These are phyloP conservation scores for Sebastes nivosus DNA, from an alignment of 2,797 vertebrate genomes.

Conservation along the genomic window DNA sequence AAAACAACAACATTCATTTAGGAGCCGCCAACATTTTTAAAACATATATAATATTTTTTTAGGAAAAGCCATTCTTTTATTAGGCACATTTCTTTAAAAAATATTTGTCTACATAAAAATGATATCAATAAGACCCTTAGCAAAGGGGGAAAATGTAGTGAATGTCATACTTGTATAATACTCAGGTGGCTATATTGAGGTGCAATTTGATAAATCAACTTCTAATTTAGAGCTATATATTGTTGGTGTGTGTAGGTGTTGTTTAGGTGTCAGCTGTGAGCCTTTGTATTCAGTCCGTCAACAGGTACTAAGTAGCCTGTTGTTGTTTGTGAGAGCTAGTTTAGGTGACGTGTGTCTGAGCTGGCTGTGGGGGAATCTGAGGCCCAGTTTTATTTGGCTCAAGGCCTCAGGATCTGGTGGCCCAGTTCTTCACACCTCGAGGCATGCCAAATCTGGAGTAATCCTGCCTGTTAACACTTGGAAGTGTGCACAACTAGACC, in stretches of 20 bases:
- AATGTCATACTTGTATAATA: background rate
- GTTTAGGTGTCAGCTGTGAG: background rate
- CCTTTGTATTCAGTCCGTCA: background rate
- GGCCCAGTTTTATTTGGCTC: constrained; percentile 37
- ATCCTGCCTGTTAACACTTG: constrained; percentile 42
- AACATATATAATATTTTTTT: too few relatives aligned
- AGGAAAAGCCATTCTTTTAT: too few relatives aligned
- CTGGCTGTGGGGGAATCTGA: constrained; percentile 23
- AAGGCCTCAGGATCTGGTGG: constrained; percentile 41
- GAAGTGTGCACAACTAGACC: constrained; percentile 10
- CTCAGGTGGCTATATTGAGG: too few relatives aligned
- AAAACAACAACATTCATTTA: too few relatives aligned
- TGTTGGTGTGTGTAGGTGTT: background rate
- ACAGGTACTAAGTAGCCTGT: background rate
- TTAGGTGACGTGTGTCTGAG: constrained; percentile 19
- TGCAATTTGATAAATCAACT: background rate
- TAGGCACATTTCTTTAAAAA: too few relatives aligned
- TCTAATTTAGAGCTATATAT: background rate
- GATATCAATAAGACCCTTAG: background rate
- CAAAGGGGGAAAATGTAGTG: background rate
- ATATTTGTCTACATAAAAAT: too few relatives aligned
- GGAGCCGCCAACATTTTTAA: too few relatives aligned
- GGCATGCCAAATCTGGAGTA: constrained; percentile 46
- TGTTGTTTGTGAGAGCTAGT: background rate
- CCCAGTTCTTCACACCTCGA: constrained; percentile 36